Evolutionary conservation across 1,140 invertebrate species (phyloP).

Genomic region (Pseudomyrmex dendroicus): DNA sequence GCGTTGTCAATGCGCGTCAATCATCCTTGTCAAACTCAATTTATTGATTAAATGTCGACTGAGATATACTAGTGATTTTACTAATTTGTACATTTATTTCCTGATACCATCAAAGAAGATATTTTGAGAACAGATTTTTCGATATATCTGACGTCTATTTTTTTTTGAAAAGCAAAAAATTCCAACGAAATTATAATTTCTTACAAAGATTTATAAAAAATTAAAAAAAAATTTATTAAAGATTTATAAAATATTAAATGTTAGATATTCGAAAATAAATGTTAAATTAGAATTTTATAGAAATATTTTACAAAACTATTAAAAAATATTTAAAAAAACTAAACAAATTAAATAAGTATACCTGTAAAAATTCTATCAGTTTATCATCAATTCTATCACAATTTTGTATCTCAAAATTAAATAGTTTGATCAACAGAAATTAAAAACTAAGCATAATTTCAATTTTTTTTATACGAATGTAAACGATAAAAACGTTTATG

Average conservation of each 20-base stretch:
- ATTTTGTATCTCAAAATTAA: too few species aligned
- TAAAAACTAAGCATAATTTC: not conserved
- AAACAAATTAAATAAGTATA: too few species aligned
- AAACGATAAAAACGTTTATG: not conserved
- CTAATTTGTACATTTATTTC: not conserved
- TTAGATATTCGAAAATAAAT: not conserved
- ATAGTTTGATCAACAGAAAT: not conserved
- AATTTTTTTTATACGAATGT: not conserved
- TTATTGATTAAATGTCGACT: conserved; percentile 43
- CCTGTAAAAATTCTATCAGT: not conserved
- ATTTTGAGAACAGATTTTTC: not conserved
- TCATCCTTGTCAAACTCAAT: conserved; percentile 6
- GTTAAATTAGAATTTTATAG: not conserved
- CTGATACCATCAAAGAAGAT: not conserved
- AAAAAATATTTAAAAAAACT: too few species aligned
- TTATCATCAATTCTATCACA: too few species aligned
- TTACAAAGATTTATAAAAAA: too few species aligned
- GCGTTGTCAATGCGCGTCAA: conserved; percentile 3
- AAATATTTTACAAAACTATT: not conserved
- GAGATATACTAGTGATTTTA: not conserved
- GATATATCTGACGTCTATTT: not conserved
- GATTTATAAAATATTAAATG: not conserved
- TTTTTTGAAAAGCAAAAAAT: not conserved
- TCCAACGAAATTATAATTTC: not conserved
- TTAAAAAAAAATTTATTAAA: too few species aligned